Conservation (phyloP, 2,797 vertebrate species). For the Micromesistius poutassou region DNA sequence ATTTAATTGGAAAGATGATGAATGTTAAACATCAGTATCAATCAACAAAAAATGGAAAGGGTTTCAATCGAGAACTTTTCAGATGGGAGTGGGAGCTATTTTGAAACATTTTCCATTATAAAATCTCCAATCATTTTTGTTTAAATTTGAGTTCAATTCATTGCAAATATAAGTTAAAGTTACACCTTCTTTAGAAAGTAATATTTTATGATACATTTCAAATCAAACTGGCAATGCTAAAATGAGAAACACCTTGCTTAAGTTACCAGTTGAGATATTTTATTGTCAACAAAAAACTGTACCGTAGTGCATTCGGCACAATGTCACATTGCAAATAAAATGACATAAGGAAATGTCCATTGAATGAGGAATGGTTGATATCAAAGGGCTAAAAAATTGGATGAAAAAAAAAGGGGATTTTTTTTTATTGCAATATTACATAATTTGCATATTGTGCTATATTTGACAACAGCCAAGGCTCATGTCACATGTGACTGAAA, state of each 20-base stretch:
- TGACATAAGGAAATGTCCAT: not conserved
- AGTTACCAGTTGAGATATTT: not conserved
- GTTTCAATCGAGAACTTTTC: not conserved
- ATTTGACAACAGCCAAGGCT: not conserved
- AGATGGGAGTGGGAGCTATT: not conserved
- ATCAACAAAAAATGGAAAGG: not conserved
- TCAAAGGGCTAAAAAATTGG: not conserved
- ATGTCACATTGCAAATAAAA: not conserved
- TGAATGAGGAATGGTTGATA: conserved; percentile 1
- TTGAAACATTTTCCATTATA: not conserved
- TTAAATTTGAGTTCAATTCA: not conserved
- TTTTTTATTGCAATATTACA: not conserved
- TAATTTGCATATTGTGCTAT: not conserved
- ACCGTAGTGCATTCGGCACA: not conserved
- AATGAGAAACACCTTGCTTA: not conserved
- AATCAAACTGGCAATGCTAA: not conserved
- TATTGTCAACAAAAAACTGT: not conserved
- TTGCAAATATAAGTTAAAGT: not conserved
- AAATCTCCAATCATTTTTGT: not conserved
- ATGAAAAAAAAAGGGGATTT: no score
- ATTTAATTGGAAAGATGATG: not conserved
- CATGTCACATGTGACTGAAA: not conserved
- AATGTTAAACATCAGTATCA: not conserved
- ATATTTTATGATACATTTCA: not conserved
- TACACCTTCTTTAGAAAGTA: not conserved